phyloP scores from a whole-genome alignment of 2,113 vertebrate genomes.

The Hoplias malabaricus region DNA sequence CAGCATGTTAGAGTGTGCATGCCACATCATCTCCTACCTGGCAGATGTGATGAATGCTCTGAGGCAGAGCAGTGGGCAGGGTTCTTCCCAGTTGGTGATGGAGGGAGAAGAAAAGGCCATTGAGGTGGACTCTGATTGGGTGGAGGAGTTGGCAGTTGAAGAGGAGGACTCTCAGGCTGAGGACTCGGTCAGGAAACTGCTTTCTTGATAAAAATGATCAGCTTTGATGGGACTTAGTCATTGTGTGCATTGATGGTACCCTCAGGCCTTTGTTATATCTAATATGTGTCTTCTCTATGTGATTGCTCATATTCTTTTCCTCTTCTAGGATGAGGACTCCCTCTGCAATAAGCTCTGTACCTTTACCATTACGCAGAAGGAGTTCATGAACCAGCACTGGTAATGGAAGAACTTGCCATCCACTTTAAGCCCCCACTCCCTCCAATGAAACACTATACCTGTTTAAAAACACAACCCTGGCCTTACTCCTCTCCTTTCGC shows the following conservation, averaged over 20 bases:
- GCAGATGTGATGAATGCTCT: constrained; percentile 95
- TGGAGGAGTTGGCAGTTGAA: constrained; percentile 94
- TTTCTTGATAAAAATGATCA: not conserved
- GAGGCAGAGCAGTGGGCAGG: constrained; percentile 86
- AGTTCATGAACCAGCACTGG: constrained; percentile 99
- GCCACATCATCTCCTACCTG: constrained; percentile 95
- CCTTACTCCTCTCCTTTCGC: constrained; percentile 43
- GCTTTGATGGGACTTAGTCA: not conserved
- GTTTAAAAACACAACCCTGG: constrained; percentile 9
- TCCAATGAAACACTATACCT: constrained; percentile 35
- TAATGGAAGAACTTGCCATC: constrained; percentile 68
- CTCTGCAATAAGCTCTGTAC: constrained; percentile 98
- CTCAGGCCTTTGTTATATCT: not conserved
- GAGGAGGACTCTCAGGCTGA: constrained; percentile 98
- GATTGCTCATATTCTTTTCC: not conserved
- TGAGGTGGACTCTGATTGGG: constrained; percentile 98
- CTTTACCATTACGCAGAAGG: constrained; percentile 98
- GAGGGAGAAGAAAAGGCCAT: constrained; percentile 95
- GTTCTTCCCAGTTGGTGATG: constrained; percentile 84
- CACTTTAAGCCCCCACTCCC: constrained; percentile 38
- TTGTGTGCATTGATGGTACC: not conserved
- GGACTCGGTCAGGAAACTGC: constrained; percentile 82
- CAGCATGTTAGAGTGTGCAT: constrained; percentile 91
- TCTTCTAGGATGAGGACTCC: constrained; percentile 93
- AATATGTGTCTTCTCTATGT: constrained; percentile 31